Evolutionary conservation across 1,140 invertebrate species (phyloP), one percentile per base, ranked within the genome.

Genomic region (Colletes latitarsis): DNA sequence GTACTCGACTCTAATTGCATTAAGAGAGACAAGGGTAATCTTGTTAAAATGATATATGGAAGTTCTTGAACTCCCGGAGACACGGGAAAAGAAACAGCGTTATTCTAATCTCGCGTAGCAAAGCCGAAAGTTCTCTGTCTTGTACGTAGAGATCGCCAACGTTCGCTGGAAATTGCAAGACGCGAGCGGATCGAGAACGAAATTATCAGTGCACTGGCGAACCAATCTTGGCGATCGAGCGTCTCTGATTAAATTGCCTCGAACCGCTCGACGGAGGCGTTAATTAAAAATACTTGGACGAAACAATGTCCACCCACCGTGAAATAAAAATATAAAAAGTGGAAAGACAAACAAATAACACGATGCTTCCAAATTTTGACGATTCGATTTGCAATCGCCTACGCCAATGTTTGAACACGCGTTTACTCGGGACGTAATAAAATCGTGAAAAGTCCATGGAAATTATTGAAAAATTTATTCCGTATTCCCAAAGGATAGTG

Each of bases 91-190:
- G 46, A 49, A 71, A 14, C 6, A 21, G 30, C 5, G 14, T 14
- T 46, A 43, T 77, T 77, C 67, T 77, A 53, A 77, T 77, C 75
- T 77, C 2, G 1, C 21, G 1, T 17, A 21, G 12, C 41, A 60
- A 62, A 77, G 55, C 17, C 21, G 8, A 3, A 52, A 77, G 55
- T 77, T 77, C 60, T 5, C 14, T 21, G 53, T 14, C 52, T 57
- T 14, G 69, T 17, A 0, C 30, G 2, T 30, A 30, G 30, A 30
- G 2, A 30, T 30, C 30, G 30, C 30, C 30, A 30, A 19, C 0
- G 41, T 39, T 6, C n/a, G 10, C 46, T 6, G 4, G 6, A 10
- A 10, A 30, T 30, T 14, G 57, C 6, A n/a, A 21, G n/a, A n/a
- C 8, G 0, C 21, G 30, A 30, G 30, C 30, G 30, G 30, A 39